Percentiles rank a stretch among this genome's conserved stretches.
Conservation (phyloP, 1,140 invertebrate species). For the Pissodes strobi region DNA sequence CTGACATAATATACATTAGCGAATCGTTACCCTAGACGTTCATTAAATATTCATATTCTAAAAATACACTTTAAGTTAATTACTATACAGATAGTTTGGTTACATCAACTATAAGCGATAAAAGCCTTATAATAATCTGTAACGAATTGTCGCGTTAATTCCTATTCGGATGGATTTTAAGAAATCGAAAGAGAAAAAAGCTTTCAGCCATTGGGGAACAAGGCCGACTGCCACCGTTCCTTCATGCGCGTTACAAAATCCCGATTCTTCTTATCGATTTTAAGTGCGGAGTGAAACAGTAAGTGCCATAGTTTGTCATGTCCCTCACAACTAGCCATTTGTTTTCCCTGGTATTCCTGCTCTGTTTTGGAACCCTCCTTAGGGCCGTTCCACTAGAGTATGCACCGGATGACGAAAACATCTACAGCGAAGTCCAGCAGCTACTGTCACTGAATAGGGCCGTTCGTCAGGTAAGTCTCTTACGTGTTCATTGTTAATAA, state of each 20-base stretch:
- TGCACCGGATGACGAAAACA: slow-evolving; percentile 27
- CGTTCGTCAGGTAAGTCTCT: slow-evolving; percentile 31
- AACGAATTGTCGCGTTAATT: not conserved
- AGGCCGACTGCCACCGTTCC: slow-evolving; percentile 1
- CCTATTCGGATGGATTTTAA: not conserved
- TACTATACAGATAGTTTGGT: not conserved
- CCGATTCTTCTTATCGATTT: slow-evolving; percentile 28
- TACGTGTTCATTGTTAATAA: no score
- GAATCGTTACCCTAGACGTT: no score
- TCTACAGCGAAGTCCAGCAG: slow-evolving; percentile 50
- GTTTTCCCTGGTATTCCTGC: slow-evolving; percentile 19
- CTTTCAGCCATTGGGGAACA: slow-evolving; percentile 14
- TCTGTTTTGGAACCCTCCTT: not conserved
- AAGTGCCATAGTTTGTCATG: slow-evolving; percentile 36
- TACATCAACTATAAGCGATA: no score
- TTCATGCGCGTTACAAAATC: slow-evolving; percentile 27
- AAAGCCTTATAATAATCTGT: not conserved
- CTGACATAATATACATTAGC: no score
- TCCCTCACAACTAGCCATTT: slow-evolving; percentile 20
- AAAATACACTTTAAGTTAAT: slow-evolving; percentile 4
- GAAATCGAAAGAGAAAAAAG: not conserved
- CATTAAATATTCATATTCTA: no score
- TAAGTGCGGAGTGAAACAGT: slow-evolving; percentile 7
- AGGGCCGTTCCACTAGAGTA: slow-evolving; percentile 28
- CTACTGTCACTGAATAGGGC: slow-evolving; percentile 40